Percentiles rank a stretch among this genome's conserved stretches.
phyloP scores from a whole-genome alignment of 2,113 vertebrate species.

The Gila orcuttii region DNA sequence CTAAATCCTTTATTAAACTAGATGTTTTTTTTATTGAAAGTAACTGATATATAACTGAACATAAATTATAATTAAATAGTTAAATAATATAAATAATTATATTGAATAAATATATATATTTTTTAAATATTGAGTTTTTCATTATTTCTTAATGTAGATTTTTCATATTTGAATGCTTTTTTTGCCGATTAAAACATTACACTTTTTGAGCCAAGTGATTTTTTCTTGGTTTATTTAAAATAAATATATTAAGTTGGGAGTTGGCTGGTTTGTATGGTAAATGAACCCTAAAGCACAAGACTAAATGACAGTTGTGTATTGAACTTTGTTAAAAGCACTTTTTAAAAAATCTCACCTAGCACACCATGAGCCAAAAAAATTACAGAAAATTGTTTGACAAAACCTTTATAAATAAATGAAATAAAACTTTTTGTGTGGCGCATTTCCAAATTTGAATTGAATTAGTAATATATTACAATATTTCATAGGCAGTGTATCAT shows the following conservation, averaged over 20 bases:
- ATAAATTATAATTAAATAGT: not conserved
- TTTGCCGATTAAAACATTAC: not conserved
- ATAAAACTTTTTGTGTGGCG: not conserved
- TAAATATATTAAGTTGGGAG: not conserved
- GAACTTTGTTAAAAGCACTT: not conserved
- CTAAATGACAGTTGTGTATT: not conserved
- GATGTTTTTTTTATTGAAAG: not conserved
- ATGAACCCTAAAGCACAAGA: not conserved
- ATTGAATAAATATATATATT: not conserved
- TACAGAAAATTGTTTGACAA: not conserved
- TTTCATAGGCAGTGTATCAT: not conserved
- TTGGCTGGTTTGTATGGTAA: no score
- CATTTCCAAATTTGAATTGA: not conserved
- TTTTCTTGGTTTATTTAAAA: not conserved
- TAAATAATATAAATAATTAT: not conserved
- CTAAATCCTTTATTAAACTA: not conserved
- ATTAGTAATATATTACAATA: not conserved
- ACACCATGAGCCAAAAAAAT: no score
- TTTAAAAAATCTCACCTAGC: no score
- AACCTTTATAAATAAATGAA: not conserved
- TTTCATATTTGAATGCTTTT: not conserved
- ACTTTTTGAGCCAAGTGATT: not conserved
- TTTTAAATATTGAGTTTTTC: not conserved
- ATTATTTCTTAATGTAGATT: not conserved
- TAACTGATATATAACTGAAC: not conserved